A percentile compares a stretch with the other conserved stretches of the same genome.
Conservation (phyloP, 1,140 invertebrate genomes). For the Drosophila chauvacae region DNA sequence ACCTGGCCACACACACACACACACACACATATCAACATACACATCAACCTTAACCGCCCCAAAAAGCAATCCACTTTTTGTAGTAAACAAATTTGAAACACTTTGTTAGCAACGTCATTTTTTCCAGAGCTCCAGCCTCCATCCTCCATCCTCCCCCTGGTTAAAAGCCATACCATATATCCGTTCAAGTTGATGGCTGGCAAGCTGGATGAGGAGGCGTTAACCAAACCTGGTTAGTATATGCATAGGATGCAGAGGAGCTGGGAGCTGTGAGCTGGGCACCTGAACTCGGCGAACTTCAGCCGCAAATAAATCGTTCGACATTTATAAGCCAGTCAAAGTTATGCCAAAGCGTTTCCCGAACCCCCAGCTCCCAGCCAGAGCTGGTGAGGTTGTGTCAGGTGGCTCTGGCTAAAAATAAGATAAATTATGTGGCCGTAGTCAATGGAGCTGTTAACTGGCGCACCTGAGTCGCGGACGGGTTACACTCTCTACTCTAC, state of each 20-base stretch:
- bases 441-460: slow-evolving; percentile 81
- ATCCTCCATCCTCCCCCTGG: neutral
- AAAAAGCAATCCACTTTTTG: slow-evolving; percentile 75
- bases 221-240: slow-evolving; percentile 36
- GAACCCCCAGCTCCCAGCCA: slow-evolving; percentile 11
- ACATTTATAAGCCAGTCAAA: slow-evolving; percentile 83
- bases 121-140: slow-evolving; percentile 8
- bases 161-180: slow-evolving; percentile 45
- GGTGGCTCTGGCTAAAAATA: slow-evolving; percentile 67
- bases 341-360: slow-evolving; percentile 74
- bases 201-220: neutral
- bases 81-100: slow-evolving; percentile 80
- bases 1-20: slow-evolving; percentile 32
- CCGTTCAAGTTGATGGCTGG: slow-evolving; percentile 17
- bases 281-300: slow-evolving; percentile 35
- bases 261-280: neutral
- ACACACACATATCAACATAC: neutral
- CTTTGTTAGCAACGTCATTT: slow-evolving; percentile 71
- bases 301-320: slow-evolving; percentile 81
- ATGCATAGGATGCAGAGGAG: neutral
- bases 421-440: slow-evolving; percentile 80
- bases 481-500: neutral
- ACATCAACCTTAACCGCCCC: slow-evolving; percentile 26
- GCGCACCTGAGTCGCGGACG: slow-evolving; percentile 58
- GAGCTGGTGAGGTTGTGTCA: slow-evolving; percentile 11